Conservation (phyloP, 2,888 invertebrate genomes). For the Dicyrtomina minuta region DNA sequence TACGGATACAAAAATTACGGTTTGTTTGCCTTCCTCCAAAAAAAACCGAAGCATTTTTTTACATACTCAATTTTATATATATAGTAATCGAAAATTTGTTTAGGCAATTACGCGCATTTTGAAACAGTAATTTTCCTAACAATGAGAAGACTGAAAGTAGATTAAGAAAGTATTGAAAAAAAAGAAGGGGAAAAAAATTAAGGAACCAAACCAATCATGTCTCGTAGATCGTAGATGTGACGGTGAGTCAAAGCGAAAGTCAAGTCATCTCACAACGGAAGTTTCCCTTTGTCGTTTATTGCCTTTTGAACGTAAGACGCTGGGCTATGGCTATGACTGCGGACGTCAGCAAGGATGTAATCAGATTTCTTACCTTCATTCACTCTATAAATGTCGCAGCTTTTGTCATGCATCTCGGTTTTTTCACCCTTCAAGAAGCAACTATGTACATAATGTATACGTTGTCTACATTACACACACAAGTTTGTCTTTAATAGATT, state of each 20-base stretch:
- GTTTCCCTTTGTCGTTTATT: slow-evolving; percentile 19
- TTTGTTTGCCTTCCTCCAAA: not conserved
- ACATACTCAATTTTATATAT: not conserved
- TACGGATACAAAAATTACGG: too few species aligned
- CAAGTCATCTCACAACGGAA: slow-evolving; percentile 16
- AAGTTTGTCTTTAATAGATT: too few species aligned
- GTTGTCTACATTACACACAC: too few species aligned
- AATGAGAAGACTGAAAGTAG: too few species aligned
- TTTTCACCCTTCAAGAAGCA: not conserved
- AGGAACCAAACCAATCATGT: too few species aligned
- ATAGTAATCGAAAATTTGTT: not conserved
- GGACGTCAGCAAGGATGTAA: slow-evolving; percentile 19
- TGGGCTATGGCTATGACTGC: too few species aligned
- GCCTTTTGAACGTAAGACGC: too few species aligned
- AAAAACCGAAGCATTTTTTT: slow-evolving; percentile 4
- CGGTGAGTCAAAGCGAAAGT: not conserved
- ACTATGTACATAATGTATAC: too few species aligned
- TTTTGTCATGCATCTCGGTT: slow-evolving; percentile 21
- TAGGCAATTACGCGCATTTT: not conserved
- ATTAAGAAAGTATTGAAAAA: too few species aligned
- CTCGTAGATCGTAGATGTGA: too few species aligned
- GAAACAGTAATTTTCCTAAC: not conserved
- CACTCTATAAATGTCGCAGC: not conserved
- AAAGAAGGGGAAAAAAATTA: too few species aligned
- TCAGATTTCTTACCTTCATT: slow-evolving; percentile 16